Percentiles rank a stretch among this genome's conserved stretches.
phyloP scores from a whole-genome alignment of 1,140 invertebrate genomes.

The Dendrolimus punctatus region DNA sequence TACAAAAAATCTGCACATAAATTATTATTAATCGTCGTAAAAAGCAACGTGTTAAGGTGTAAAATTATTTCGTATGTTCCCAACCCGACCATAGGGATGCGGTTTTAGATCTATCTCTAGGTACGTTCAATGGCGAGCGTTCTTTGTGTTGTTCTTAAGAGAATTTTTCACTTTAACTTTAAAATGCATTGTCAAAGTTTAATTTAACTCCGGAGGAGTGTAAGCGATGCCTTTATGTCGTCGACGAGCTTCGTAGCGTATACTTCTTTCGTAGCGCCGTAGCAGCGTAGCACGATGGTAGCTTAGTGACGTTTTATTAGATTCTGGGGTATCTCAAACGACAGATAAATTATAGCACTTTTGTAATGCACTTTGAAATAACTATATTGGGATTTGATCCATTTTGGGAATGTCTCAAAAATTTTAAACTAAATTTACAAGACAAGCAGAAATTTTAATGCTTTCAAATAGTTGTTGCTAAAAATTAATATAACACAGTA shows the following conservation, averaged over 20 bases:
- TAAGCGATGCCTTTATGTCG: conserved; percentile 9
- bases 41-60: too few species aligned
- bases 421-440: too few species aligned
- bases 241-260: neutral
- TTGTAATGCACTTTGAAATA: too few species aligned
- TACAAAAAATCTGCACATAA: too few species aligned
- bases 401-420: too few species aligned
- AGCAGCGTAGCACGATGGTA: neutral
- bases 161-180: conserved; percentile 20
- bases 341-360: too few species aligned
- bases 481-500: too few species aligned
- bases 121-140: conserved; percentile 4
- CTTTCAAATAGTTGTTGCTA: too few species aligned
- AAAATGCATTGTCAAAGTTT: conserved; percentile 25
- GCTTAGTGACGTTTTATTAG: neutral
- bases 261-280: neutral
- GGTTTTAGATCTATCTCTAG: conserved; percentile 10
- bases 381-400: too few species aligned
- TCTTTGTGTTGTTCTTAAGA: conserved; percentile 21
- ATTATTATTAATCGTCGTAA: too few species aligned
- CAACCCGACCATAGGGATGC: conserved; percentile 4
- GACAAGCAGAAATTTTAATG: too few species aligned
- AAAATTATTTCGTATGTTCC: conserved; percentile 1
- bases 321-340: too few species aligned
- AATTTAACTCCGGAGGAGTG: conserved; percentile 16